These are phyloP conservation scores for Malurus cyaneus DNA, from an alignment of 2,113 vertebrate species.

Conservation along the genomic window DNA sequence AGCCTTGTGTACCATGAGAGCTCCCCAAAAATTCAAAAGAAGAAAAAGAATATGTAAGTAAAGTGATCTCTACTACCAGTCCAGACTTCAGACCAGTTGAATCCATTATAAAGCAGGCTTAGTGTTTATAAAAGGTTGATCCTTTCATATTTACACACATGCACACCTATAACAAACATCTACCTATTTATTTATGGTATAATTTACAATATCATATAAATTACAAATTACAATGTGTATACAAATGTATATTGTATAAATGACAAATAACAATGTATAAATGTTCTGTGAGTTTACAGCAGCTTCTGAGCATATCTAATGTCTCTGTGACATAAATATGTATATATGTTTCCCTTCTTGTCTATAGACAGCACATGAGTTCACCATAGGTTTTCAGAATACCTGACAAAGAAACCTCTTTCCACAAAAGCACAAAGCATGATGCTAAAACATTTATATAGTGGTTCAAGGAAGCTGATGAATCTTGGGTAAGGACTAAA, in stretches of 20 bases:
- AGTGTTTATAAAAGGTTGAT: neutral
- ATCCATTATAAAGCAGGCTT: neutral
- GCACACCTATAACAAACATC: neutral
- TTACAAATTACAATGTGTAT: too few species aligned
- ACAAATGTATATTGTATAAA: too few species aligned
- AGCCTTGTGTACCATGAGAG: neutral
- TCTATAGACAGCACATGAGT: neutral
- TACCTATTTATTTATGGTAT: neutral
- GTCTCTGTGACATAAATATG: neutral
- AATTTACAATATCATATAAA: too few species aligned
- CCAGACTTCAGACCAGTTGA: neutral
- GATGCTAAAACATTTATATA: neutral
- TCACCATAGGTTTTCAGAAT: neutral
- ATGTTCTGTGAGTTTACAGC: neutral
- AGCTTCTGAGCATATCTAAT: neutral
- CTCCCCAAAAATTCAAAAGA: neutral
- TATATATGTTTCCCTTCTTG: neutral
- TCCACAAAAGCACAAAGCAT: neutral
- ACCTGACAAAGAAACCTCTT: neutral
- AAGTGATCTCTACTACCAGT: neutral
- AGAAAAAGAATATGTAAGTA: neutral
- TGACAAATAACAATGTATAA: neutral
- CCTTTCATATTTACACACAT: neutral
- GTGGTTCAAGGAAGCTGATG: neutral
- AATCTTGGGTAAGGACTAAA: neutral